Conservation (phyloP, 1,140 invertebrate genomes). For the Drosophila santomea region DNA sequence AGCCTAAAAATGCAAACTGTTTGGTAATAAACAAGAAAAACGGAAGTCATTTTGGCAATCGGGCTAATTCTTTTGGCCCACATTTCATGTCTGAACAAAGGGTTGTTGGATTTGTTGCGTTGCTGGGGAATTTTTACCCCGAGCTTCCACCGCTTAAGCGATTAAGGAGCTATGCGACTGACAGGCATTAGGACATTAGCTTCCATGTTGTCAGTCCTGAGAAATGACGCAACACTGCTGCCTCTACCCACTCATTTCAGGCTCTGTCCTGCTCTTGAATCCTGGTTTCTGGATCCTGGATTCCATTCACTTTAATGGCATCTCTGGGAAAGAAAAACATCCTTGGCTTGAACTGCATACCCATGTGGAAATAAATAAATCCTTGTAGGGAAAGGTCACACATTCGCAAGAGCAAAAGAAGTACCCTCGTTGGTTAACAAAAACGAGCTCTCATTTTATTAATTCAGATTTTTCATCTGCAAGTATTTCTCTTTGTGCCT, state of each 20-base stretch:
- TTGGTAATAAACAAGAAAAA: conserved; percentile 60
- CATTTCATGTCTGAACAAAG: conserved; percentile 43
- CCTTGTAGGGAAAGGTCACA: not conserved
- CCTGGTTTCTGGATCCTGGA: not conserved
- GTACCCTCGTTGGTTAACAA: not conserved
- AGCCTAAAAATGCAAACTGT: conserved; percentile 55
- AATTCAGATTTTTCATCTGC: not conserved
- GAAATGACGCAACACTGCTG: conserved; percentile 47
- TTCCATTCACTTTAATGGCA: conserved; percentile 24
- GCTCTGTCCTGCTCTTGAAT: too few species aligned
- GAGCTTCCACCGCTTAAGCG: conserved; percentile 39
- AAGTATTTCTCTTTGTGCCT: not conserved
- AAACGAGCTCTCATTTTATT: not conserved
- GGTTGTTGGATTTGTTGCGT: conserved; percentile 17
- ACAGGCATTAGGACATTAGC: conserved; percentile 53
- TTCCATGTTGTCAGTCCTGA: conserved; percentile 50
- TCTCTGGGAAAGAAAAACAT: conserved; percentile 10
- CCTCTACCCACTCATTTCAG: not conserved
- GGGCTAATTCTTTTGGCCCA: conserved; percentile 50
- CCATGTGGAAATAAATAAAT: conserved; percentile 18
- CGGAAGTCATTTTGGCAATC: conserved; percentile 49
- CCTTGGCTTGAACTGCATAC: not conserved
- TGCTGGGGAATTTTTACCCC: not conserved
- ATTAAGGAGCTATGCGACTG: conserved; percentile 46
- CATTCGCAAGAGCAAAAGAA: not conserved